Percentiles rank a stretch among this genome's conserved stretches.
phyloP scores from a whole-genome alignment of 2,113 vertebrate genomes.

The Ochotona princeps region DNA sequence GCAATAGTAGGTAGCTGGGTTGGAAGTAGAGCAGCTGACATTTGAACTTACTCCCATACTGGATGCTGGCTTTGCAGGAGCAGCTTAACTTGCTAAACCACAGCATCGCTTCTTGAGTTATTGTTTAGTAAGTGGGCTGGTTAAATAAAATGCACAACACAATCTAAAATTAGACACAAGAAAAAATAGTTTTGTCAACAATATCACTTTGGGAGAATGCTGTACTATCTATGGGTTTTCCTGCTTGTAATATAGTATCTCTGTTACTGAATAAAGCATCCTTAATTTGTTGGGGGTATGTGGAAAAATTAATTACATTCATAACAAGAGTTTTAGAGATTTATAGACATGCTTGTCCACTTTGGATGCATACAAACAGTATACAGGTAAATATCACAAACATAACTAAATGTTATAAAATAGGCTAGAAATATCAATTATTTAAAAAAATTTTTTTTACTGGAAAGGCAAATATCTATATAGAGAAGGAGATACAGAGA shows the following conservation, averaged over 20 bases:
- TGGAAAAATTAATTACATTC: background rate
- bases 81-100: no score
- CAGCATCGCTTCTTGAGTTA: background rate
- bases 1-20: no score
- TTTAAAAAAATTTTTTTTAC: no score
- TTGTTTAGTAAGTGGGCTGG: background rate
- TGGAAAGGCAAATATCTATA: no score
- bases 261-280: background rate
- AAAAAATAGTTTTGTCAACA: background rate
- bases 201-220: background rate
- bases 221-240: background rate
- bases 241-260: background rate
- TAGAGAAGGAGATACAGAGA: no score
- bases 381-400: background rate
- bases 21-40: no score
- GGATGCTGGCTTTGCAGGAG: no score
- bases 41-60: no score
- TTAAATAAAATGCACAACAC: background rate
- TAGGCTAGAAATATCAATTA: background rate
- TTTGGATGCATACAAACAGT: background rate
- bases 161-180: background rate
- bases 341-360: background rate
- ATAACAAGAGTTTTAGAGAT: background rate
- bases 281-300: background rate
- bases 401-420: background rate